A percentile compares a stretch with the other conserved stretches of the same genome.
phyloP scores from a whole-genome alignment of 2,888 invertebrate species.

The Malachius bipustulatus region DNA sequence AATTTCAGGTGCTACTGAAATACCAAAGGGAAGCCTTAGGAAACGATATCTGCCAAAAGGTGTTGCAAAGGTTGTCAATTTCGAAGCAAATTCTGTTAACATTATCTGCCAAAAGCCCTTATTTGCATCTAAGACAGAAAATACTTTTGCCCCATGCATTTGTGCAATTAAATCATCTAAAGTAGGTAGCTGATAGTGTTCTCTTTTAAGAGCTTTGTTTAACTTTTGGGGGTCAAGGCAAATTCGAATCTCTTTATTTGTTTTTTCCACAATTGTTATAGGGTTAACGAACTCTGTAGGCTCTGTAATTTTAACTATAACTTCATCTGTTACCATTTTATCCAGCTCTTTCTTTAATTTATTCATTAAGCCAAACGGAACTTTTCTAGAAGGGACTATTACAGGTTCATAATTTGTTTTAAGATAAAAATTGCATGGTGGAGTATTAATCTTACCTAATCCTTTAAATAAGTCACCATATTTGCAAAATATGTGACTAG shows the following conservation, averaged over 20 bases:
- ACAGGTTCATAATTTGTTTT: no score
- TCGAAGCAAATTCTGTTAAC: conserved; percentile 6
- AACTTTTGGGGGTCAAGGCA: conserved; percentile 13
- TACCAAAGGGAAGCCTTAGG: conserved; percentile 20
- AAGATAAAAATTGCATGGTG: no score
- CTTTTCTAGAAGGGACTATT: no score
- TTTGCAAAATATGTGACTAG: no score
- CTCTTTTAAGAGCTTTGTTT: conserved; percentile 12
- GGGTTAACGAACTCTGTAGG: conserved; percentile 18
- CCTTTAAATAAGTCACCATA: no score
- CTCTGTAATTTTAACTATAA: conserved; percentile 10
- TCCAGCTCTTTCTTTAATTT: conserved; percentile 9
- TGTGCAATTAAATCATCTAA: conserved; percentile 12
- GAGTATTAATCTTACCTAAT: no score
- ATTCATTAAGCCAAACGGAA: neutral
- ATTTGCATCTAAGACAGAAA: no score
- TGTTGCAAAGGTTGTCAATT: conserved; percentile 8
- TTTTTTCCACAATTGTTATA: conserved; percentile 17
- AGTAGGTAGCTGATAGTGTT: conserved; percentile 10
- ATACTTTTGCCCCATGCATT: conserved; percentile 8
- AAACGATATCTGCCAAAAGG: conserved; percentile 9
- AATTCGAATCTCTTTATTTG: conserved; percentile 12
- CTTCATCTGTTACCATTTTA: conserved; percentile 10
- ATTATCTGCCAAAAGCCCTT: conserved; percentile 10
- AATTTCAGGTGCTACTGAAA: conserved; percentile 15